Conservation (phyloP, 2,888 invertebrate species). For the Pherbina coryleti region DNA sequence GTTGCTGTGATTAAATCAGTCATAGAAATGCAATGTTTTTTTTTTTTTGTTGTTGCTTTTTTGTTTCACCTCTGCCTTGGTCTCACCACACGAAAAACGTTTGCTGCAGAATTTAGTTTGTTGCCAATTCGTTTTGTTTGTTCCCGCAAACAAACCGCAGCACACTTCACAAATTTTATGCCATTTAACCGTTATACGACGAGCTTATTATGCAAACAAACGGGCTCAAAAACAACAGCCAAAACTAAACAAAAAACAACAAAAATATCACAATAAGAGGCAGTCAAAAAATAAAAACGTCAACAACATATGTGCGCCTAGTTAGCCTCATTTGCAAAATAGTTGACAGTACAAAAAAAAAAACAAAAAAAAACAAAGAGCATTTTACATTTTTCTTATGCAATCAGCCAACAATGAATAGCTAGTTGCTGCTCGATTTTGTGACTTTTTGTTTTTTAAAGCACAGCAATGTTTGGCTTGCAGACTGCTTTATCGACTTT, state of each 20-base stretch:
- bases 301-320: slow-evolving; percentile 42
- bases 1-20: slow-evolving; percentile 62
- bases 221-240: slow-evolving; percentile 31
- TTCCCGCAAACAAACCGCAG: slow-evolving; percentile 23
- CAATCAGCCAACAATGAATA: slow-evolving; percentile 63
- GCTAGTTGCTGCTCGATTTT: slow-evolving; percentile 9
- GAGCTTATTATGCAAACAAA: slow-evolving; percentile 61
- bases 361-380: neutral
- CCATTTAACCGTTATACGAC: slow-evolving; percentile 55
- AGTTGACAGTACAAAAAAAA: neutral
- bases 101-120: slow-evolving; percentile 52
- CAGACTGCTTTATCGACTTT: slow-evolving; percentile 29
- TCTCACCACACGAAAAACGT: slow-evolving; percentile 59
- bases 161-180: slow-evolving; percentile 36
- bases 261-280: slow-evolving; percentile 27
- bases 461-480: neutral
- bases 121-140: slow-evolving; percentile 47
- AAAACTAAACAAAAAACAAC: slow-evolving; percentile 21
- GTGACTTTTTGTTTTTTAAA: neutral
- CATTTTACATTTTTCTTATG: slow-evolving; percentile 56
- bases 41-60: slow-evolving; percentile 55
- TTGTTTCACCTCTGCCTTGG: slow-evolving; percentile 50
- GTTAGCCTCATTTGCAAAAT: slow-evolving; percentile 49
- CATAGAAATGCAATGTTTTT: slow-evolving; percentile 55
- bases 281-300: neutral